Base-by-base conservation (phyloP, 2,888 invertebrate species). In the Patella caerulea region DNA sequence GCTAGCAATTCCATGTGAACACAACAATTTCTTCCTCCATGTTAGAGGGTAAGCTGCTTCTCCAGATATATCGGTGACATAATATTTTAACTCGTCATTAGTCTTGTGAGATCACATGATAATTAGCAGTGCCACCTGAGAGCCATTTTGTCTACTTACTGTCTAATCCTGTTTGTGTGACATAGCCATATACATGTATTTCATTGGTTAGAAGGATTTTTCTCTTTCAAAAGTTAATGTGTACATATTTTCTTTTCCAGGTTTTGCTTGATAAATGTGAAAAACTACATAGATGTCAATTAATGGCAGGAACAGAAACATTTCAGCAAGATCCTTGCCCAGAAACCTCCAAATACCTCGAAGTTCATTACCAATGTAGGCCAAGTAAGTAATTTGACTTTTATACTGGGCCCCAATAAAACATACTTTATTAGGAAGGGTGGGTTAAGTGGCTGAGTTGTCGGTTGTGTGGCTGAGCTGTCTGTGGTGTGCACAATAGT, bases 311-410 rank as follows among this genome's bases (percentile, higher is more conserved):
- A 88, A 95, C 97, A n/a, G 95, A 95, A 90, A 95, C 96, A 73
- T 96, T 97, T 90, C 96, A 96, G 45, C 95, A 95, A 71, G 98
- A 98, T 93, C 97, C 98, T 0, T 98, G 98, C 91, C 97, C 97
- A 15, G 95, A 95, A 34, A 95, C 96, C 79, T 94, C 96, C 83
- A 97, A 98, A 92, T 98, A 97, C 93, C 96, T 98, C 85, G 97
- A 98, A 93, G 96, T 98, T 83, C 96, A 96, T 87, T 98, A 97
- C 93, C 98, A 98, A 93, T 98, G 98, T 94, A 94, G 96, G 92
- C 98, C 98, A 90, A 96, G 98, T 98, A 94, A 96, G 90, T 87
- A 24, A 45, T 45, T 45, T 45, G 9, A 45, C 45, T 0, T 45
- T 45, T 45, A 9, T 45, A 45, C 45, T 45, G 12, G 1, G n/a